Percentiles rank a stretch among this genome's conserved stretches.
phyloP scores from a whole-genome alignment of 1,140 invertebrate genomes.

The Sycobia sp. region DNA sequence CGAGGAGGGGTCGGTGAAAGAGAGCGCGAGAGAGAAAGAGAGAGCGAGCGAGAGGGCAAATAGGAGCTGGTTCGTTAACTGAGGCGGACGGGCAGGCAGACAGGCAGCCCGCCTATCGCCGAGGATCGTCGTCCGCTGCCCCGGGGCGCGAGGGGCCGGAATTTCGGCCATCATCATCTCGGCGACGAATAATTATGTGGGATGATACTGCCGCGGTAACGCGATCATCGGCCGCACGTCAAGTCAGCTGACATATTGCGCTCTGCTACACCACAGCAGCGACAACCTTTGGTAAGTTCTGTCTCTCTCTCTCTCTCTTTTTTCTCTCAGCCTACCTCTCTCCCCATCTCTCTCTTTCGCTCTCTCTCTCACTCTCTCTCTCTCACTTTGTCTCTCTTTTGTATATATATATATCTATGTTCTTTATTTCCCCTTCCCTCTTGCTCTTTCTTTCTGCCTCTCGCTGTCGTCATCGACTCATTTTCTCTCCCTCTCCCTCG shows the following conservation, averaged over 20 bases:
- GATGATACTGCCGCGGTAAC: conserved; percentile 55
- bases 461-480: not conserved
- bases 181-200: conserved; percentile 55
- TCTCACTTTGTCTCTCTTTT: too few species aligned
- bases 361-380: too few species aligned
- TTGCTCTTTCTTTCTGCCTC: not conserved
- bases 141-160: not conserved
- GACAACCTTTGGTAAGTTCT: conserved; percentile 60
- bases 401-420: too few species aligned
- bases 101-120: not conserved
- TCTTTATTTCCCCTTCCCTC: conserved; percentile 5
- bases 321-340: too few species aligned
- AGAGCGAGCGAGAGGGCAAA: not conserved
- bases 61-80: not conserved
- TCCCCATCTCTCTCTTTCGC: too few species aligned
- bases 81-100: not conserved
- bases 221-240: conserved; percentile 59
- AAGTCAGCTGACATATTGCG: conserved; percentile 64
- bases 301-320: conserved; percentile 36
- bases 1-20: not conserved
- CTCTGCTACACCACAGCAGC: conserved; percentile 60
- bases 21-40: too few species aligned
- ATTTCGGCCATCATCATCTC: not conserved
- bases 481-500: too few species aligned
- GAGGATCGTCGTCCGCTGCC: not conserved